Evolutionary conservation across 2,797 vertebrate genomes (phyloP).

Genomic region (Clarias fuscus): DNA sequence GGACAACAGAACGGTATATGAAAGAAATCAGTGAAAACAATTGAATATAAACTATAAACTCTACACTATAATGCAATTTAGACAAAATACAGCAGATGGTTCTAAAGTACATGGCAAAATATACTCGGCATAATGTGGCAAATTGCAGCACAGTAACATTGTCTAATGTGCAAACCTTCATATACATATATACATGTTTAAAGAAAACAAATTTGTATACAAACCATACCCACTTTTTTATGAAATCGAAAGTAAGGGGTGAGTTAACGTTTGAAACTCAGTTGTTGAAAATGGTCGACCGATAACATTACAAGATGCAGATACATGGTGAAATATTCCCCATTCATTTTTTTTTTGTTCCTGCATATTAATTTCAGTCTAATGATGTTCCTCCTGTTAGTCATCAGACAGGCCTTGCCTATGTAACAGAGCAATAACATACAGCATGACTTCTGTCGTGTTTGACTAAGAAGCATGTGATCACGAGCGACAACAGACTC

Average conservation of each 20-base stretch:
- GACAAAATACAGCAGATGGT: background rate
- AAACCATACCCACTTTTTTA: background rate
- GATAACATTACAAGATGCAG: background rate
- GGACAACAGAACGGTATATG: background rate
- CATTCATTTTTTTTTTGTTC: background rate
- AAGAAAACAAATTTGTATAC: background rate
- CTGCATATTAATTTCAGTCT: background rate
- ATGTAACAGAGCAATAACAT: slow-evolving; percentile 7
- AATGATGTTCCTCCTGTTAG: background rate
- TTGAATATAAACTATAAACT: background rate
- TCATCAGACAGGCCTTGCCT: slow-evolving; percentile 3
- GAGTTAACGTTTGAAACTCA: background rate
- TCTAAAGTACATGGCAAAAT: background rate
- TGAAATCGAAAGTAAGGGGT: background rate
- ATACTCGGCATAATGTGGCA: background rate
- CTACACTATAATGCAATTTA: background rate
- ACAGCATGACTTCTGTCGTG: slow-evolving; percentile 10
- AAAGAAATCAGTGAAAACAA: background rate
- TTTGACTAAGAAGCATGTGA: slow-evolving; percentile 16
- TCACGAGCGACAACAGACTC: background rate
- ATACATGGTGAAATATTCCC: background rate
- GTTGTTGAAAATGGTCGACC: background rate
- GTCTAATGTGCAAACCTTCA: background rate
- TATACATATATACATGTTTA: background rate
- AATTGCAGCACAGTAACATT: no score